Base-by-base conservation (phyloP, 2,797 vertebrate species). In the Lepilemur ruficaudatus region DNA sequence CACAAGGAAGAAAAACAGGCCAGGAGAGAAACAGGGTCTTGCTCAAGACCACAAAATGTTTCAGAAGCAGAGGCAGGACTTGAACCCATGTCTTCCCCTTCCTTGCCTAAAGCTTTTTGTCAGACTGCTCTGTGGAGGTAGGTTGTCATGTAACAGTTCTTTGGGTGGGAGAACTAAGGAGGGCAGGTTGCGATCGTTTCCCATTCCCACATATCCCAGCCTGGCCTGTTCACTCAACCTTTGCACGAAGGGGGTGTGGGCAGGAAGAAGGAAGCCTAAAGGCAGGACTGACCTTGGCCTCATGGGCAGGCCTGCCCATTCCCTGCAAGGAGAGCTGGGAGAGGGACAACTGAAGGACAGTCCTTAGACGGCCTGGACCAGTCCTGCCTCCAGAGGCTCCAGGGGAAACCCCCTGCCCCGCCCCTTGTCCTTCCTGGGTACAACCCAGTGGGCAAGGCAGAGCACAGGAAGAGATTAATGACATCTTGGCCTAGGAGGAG, bases 121-220 rank as follows among this genome's bases (percentile, higher is more conserved):
- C 48, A 91, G 70, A 82, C 82, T 89, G 82, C 76, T 61, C 86
- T 38, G 17, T 79, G 78, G 87, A 88, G 67, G 95, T 41, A 81
- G 57, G 87, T 93, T 91, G 94, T 93, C 85, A 2, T 65, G 82
- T 94, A 96, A 95, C 88, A 85, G 41, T 87, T 91, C 43, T 89
- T 78, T 69, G 59, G 70, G 57, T 92, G 43, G 83, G 52, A 83
- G 65, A 69, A 65, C 70, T 52, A 65, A 69, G 52, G 65, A 61
- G 32, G 59, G 38, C 73, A 95, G 52, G 59, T n/a, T 86, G 86
- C 69, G 63, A 76, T 75, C 91, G 91, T 95, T 93, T 92, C 76
- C 72, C 67, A 28, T 95, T 94, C 70, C 85, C 85, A 92, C 55
- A 75, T 25, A 80, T 70, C 32, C 80, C 28, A 85, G 28, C 89